Conservation (phyloP, 1,140 invertebrate genomes). For the Doryteuthis pealeii region DNA sequence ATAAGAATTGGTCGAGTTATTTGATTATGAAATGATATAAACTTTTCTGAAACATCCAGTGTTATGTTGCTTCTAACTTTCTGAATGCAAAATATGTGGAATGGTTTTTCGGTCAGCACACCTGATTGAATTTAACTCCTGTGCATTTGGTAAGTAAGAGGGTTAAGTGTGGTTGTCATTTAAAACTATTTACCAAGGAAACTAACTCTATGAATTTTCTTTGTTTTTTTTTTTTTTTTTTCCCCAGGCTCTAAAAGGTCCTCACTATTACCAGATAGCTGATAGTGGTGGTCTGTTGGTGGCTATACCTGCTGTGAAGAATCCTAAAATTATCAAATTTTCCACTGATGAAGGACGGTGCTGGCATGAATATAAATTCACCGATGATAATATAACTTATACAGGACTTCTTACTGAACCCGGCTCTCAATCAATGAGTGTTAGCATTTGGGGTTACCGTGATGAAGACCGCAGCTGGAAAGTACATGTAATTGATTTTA, state of each 20-base stretch:
- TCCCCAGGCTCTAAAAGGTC: conserved; percentile 51
- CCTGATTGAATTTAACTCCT: no score
- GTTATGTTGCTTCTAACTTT: no score
- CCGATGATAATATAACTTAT: conserved; percentile 75
- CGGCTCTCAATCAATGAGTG: conserved; percentile 65
- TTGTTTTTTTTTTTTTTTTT: no score
- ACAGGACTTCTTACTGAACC: conserved; percentile 72
- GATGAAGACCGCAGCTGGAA: conserved; percentile 43
- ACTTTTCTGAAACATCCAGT: no score
- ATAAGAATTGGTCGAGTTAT: no score
- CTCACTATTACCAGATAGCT: conserved; percentile 57
- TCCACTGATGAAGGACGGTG: conserved; percentile 56
- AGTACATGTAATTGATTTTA: conserved; percentile 51
- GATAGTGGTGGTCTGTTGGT: conserved; percentile 58
- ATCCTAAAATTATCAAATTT: conserved; percentile 70
- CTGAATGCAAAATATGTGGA: no score
- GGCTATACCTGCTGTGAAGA: conserved; percentile 66
- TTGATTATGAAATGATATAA: no score
- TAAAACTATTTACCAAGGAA: no score
- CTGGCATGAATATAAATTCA: conserved; percentile 57
- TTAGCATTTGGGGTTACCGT: conserved; percentile 74
- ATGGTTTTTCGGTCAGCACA: no score
- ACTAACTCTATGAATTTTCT: no score
- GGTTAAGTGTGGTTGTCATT: no score
- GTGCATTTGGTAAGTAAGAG: no score